Conservation (phyloP, 2,797 vertebrate genomes). For the Lagodon rhomboides region DNA sequence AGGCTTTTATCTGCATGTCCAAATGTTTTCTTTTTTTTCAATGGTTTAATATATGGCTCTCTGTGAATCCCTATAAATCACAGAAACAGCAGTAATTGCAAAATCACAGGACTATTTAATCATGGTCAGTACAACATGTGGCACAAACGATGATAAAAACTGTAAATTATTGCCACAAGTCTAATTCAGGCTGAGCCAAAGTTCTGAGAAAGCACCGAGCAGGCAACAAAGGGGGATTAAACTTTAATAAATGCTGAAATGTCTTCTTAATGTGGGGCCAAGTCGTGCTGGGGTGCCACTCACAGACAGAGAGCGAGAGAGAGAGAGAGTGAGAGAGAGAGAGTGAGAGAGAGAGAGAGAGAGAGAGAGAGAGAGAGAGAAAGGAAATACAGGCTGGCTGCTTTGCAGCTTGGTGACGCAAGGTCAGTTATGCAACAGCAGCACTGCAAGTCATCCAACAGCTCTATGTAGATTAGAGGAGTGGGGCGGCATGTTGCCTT, state of each 20-base stretch:
- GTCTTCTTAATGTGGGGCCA: constrained; percentile 33
- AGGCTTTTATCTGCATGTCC: constrained; percentile 4
- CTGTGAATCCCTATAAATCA: constrained; percentile 25
- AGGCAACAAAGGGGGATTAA: constrained; percentile 33
- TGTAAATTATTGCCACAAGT: constrained; percentile 29
- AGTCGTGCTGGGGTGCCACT: constrained; percentile 32
- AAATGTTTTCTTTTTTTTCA: constrained; percentile 15
- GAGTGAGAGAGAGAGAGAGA: constrained; percentile 8
- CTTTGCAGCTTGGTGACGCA: constrained; percentile 79
- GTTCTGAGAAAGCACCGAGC: constrained; percentile 22
- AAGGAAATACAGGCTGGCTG: constrained; percentile 57
- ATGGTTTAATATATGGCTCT: neutral
- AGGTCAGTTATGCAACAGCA: constrained; percentile 88
- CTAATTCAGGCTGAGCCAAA: constrained; percentile 32
- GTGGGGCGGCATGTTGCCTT: constrained; percentile 33
- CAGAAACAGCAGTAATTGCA: constrained; percentile 33
- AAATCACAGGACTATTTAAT: constrained; percentile 22
- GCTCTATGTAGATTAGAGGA: constrained; percentile 81
- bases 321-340: constrained; percentile 21
- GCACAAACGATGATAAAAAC: constrained; percentile 15
- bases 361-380: constrained; percentile 16
- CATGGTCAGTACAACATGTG: neutral
- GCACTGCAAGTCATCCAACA: constrained; percentile 84
- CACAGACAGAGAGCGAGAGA: constrained; percentile 19
- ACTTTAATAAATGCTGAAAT: constrained; percentile 52